phyloP scores from a whole-genome alignment of 2,888 invertebrate genomes.

The Clunio marinus region DNA sequence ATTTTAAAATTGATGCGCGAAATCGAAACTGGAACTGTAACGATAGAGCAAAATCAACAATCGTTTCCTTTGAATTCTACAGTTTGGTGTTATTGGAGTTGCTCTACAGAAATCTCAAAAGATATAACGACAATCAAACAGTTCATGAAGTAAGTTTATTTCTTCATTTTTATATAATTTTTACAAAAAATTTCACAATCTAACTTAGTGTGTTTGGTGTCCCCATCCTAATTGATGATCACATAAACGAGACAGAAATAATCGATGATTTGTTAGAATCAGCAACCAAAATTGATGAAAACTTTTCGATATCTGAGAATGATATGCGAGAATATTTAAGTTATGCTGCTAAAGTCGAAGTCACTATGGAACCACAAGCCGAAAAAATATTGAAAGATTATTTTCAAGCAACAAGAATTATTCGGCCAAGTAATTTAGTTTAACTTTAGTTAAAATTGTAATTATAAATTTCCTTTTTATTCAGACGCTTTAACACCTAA shows the following conservation, averaged over 20 bases:
- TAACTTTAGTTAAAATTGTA: slow-evolving; percentile 12
- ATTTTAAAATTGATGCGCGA: slow-evolving; percentile 44
- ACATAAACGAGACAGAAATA: slow-evolving; percentile 44
- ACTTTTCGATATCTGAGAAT: slow-evolving; percentile 45
- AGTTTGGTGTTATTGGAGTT: slow-evolving; percentile 50
- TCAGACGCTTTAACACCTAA: slow-evolving; percentile 47
- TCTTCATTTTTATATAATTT: slow-evolving; percentile 16
- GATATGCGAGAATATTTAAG: slow-evolving; percentile 46
- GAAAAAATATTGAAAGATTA: slow-evolving; percentile 51
- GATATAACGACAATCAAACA: slow-evolving; percentile 46
- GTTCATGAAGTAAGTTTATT: slow-evolving; percentile 46
- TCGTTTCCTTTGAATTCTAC: slow-evolving; percentile 45
- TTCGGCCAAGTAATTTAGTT: slow-evolving; percentile 46
- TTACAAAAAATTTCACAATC: neutral
- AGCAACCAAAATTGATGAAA: slow-evolving; percentile 41
- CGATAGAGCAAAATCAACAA: slow-evolving; percentile 44
- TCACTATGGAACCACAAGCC: slow-evolving; percentile 46
- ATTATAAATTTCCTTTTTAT: slow-evolving; percentile 19
- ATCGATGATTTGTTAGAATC: slow-evolving; percentile 46
- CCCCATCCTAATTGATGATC: slow-evolving; percentile 46
- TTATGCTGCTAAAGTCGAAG: slow-evolving; percentile 44
- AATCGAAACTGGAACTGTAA: slow-evolving; percentile 43
- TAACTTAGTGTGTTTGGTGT: slow-evolving; percentile 48
- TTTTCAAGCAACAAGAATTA: slow-evolving; percentile 50
- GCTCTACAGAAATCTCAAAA: slow-evolving; percentile 43